These are phyloP conservation scores for Litoditis marina DNA, from an alignment of 2,888 invertebrate species.

Conservation along the genomic window DNA sequence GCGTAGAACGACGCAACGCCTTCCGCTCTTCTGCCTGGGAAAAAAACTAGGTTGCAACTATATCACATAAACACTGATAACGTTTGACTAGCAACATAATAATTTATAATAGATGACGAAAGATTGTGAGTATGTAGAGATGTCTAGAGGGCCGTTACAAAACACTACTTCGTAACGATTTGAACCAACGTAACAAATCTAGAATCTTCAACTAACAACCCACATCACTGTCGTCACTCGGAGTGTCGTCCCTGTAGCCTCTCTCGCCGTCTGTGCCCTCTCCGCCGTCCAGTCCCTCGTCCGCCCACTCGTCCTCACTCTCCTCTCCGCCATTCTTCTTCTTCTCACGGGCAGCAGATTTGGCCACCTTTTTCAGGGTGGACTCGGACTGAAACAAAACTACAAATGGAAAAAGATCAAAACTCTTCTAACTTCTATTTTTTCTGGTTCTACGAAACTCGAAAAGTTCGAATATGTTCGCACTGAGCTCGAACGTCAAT, in stretches of 20 bases:
- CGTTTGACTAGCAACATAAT: background rate
- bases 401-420: background rate
- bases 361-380: slow-evolving; percentile 12
- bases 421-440: slow-evolving; percentile 3
- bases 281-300: slow-evolving; percentile 9
- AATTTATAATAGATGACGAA: too few species aligned
- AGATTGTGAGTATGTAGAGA: too few species aligned
- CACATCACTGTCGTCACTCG: slow-evolving; percentile 35
- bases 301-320: slow-evolving; percentile 27
- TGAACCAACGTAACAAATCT: too few species aligned
- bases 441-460: too few species aligned
- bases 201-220: background rate
- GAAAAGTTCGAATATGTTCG: too few species aligned
- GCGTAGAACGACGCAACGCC: slow-evolving; percentile 1
- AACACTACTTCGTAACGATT: too few species aligned
- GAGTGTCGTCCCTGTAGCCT: slow-evolving; percentile 28
- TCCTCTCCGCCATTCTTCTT: slow-evolving; percentile 24
- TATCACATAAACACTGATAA: background rate
- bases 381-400: slow-evolving; percentile 7
- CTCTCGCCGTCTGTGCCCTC: slow-evolving; percentile 15
- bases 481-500: too few species aligned
- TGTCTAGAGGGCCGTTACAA: too few species aligned
- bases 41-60: too few species aligned
- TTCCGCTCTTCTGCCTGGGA: slow-evolving; percentile 31
- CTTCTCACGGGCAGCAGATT: slow-evolving; percentile 11